These are phyloP conservation scores for Meghimatium bilineatum DNA, from an alignment of 2,888 invertebrate species.

Conservation along the genomic window DNA sequence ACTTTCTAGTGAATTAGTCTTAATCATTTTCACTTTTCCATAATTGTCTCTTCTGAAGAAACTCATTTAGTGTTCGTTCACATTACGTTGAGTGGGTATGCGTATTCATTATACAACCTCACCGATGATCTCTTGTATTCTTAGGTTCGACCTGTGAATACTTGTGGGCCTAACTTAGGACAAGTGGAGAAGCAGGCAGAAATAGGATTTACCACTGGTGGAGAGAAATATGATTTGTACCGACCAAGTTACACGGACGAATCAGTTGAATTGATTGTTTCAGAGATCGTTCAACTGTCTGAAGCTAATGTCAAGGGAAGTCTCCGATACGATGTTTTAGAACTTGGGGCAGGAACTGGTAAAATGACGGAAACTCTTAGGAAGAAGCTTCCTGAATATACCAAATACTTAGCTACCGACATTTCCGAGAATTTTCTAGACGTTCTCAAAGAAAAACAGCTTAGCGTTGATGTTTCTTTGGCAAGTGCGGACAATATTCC, in stretches of 20 bases:
- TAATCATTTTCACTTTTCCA: too few relatives aligned
- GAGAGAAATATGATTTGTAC: constrained; percentile 56
- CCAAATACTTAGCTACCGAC: constrained; percentile 63
- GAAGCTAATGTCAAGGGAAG: too few relatives aligned
- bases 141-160: not conserved
- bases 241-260: constrained; percentile 62
- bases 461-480: constrained; percentile 52
- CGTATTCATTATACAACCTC: too few relatives aligned
- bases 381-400: constrained; percentile 19
- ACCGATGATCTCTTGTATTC: not conserved
- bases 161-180: not conserved
- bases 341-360: constrained; percentile 66
- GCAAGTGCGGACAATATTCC: constrained; percentile 58
- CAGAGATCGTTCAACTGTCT: not conserved
- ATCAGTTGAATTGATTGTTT: constrained; percentile 46
- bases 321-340: constrained; percentile 56
- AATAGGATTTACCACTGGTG: constrained; percentile 44
- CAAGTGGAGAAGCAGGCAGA: constrained; percentile 5
- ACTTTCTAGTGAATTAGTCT: too few relatives aligned
- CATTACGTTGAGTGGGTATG: too few relatives aligned
- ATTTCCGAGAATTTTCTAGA: constrained; percentile 59
- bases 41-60: too few relatives aligned
- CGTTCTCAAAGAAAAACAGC: constrained; percentile 52
- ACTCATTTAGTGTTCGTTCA: too few relatives aligned
- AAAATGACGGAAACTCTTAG: constrained; percentile 55